Conservation (phyloP, 2,113 vertebrate species). For the Bufo gargarizans region DNA sequence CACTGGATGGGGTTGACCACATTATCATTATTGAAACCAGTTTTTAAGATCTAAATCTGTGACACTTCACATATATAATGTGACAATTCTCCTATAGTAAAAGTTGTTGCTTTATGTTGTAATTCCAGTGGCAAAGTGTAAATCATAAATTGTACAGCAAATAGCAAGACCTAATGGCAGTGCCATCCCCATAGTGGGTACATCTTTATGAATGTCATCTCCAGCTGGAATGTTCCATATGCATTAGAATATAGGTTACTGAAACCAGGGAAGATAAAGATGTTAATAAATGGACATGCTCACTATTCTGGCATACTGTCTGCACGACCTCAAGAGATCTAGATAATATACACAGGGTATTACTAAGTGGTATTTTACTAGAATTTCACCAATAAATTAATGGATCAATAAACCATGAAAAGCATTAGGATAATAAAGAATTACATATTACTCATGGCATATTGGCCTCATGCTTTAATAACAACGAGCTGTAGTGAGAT, state of each 20-base stretch:
- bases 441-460: constrained; percentile 18
- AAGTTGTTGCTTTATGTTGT: neutral
- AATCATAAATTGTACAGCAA: neutral
- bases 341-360: neutral
- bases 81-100: no score
- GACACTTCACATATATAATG: no score
- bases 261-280: neutral
- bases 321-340: no score
- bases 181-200: neutral
- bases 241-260: neutral
- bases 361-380: neutral
- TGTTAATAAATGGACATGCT: neutral
- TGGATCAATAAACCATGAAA: constrained; percentile 23
- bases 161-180: neutral
- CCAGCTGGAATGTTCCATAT: neutral
- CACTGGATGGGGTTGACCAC: no score
- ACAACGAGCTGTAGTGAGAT: constrained; percentile 25
- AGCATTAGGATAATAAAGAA: constrained; percentile 14
- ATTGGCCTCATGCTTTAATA: constrained; percentile 17
- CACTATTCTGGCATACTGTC: neutral
- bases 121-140: neutral
- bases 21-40: no score
- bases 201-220: neutral
- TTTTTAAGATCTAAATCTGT: no score
- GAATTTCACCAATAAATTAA: neutral